Base-by-base conservation (phyloP, 2,797 vertebrate species). In the Poecilia gillii region DNA sequence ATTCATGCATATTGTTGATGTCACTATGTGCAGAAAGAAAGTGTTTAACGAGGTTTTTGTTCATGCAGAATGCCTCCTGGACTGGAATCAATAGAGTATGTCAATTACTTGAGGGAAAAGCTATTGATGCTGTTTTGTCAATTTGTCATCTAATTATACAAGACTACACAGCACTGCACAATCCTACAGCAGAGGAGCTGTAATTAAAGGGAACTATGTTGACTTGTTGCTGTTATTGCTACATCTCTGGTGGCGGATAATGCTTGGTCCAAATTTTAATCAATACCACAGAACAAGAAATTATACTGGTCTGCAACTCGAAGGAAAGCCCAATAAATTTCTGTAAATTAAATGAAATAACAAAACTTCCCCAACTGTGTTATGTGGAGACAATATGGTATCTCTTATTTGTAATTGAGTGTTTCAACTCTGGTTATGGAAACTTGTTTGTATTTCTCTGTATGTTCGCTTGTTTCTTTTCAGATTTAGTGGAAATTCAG, bases 1-100 rank as follows among this genome's bases (percentile, higher is more conserved):
- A 70, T 33, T 43, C 76, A 64, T 75, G 85, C 36, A 12, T n/a
- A 47, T 3, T 33, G 23, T 49, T 41, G 55, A 86, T 81, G 87
- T 87, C 91, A 81, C 89, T 90, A 81, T 36, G 53, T 45, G 36
- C n/a, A 62, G 55, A 28, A 59, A 85, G 83, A 78, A 83, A 77
- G 73, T 9, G 36, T 75, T 76, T 90, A 91, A 94, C 88, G 77
- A 92, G 88, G 84, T 84, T 90, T 91, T 87, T 88, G 84, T 82
- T 89, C 84, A 84, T 79, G 88, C 79, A 2, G 51, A 90, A 89
- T 73, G 86, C 72, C 64, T 91, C 85, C 45, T 81, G 79, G 74
- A 39, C 77, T 5, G 23, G 51, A 89, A 84, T 90, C 90, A 85
- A 91, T 90, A 86, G 76, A 47, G 72, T 79, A 76, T 81, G 85